A percentile compares a stretch with the other conserved stretches of the same genome.
Conservation (phyloP, 1,140 invertebrate species). For the Pseudomyrmex pallidus region DNA sequence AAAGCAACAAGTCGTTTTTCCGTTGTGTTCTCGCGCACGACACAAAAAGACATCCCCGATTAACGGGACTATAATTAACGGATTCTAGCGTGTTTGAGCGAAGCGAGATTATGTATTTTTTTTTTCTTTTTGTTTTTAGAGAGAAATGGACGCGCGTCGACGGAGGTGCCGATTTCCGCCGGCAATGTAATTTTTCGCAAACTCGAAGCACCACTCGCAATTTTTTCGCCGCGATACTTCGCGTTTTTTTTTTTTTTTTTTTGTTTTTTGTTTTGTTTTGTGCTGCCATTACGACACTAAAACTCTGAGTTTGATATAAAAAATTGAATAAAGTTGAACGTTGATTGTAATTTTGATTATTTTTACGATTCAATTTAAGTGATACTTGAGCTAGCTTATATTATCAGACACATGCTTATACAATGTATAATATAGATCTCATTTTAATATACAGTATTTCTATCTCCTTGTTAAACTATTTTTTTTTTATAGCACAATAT, state of each 20-base stretch:
- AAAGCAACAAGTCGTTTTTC: conserved; percentile 12
- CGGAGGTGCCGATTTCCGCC: conserved; percentile 48
- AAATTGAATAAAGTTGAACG: conserved; percentile 17
- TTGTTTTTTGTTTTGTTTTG: no score
- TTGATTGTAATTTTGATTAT: conserved; percentile 44
- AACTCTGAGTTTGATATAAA: not conserved
- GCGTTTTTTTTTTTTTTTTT: not conserved
- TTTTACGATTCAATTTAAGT: conserved; percentile 27
- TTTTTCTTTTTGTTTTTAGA: not conserved
- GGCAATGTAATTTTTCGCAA: conserved; percentile 26
- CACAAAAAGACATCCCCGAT: conserved; percentile 11
- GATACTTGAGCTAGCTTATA: conserved; percentile 30
- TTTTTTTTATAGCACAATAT: conserved; percentile 1
- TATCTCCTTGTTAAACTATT: not conserved
- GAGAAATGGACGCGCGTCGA: conserved; percentile 58
- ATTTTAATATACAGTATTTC: conserved; percentile 14
- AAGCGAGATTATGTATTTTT: conserved; percentile 74
- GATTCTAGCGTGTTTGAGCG: conserved; percentile 76
- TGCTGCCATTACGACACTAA: no score
- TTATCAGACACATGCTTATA: not conserved
- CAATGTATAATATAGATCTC: conserved; percentile 12
- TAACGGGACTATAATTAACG: conserved; percentile 68
- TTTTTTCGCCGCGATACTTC: not conserved
- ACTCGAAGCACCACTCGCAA: conserved; percentile 29
- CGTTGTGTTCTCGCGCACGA: conserved; percentile 1